Evolutionary conservation across 2,888 invertebrate species (phyloP).

Genomic region (Colletes collaris): DNA sequence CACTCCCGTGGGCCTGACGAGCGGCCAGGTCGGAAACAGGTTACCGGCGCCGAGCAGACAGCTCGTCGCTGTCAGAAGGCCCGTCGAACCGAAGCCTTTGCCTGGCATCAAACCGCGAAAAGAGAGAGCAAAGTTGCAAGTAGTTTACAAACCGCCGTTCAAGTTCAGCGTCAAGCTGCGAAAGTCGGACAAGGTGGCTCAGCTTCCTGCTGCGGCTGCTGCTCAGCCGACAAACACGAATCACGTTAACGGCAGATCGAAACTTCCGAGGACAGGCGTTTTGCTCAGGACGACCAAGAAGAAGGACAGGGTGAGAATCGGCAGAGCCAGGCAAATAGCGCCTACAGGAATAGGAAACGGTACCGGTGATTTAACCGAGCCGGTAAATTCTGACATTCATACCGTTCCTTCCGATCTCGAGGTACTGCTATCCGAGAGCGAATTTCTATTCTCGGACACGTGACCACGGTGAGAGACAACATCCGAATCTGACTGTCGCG

Average conservation of each 20-base stretch:
- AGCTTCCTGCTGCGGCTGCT: conserved; percentile 82
- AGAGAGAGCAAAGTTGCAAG: conserved; percentile 88
- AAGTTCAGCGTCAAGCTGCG: conserved; percentile 92
- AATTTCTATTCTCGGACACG: conserved; percentile 85
- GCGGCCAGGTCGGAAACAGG: conserved; percentile 30
- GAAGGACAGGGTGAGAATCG: conserved; percentile 75
- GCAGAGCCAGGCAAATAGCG: conserved; percentile 77
- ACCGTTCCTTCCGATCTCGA: conserved; percentile 87
- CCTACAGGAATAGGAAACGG: conserved; percentile 67
- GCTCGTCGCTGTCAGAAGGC: conserved; percentile 40
- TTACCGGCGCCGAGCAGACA: conserved; percentile 45
- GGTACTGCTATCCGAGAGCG: conserved; percentile 85
- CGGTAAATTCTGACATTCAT: conserved; percentile 85
- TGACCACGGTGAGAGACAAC: conserved; percentile 74
- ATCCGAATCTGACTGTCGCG: conserved; percentile 6
- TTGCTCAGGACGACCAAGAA: conserved; percentile 81
- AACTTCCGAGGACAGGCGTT: conserved; percentile 83
- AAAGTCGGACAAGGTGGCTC: conserved; percentile 88
- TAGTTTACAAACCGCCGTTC: conserved; percentile 94
- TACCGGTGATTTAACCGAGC: conserved; percentile 71
- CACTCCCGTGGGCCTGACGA: conserved; percentile 89
- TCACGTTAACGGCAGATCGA: conserved; percentile 54
- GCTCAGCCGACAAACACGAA: conserved; percentile 46
- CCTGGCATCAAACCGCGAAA: conserved; percentile 62
- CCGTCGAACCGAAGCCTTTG: conserved; percentile 40